Evolutionary conservation across 1,140 invertebrate species (phyloP).

Genomic region (Bradynema listronoti): DNA sequence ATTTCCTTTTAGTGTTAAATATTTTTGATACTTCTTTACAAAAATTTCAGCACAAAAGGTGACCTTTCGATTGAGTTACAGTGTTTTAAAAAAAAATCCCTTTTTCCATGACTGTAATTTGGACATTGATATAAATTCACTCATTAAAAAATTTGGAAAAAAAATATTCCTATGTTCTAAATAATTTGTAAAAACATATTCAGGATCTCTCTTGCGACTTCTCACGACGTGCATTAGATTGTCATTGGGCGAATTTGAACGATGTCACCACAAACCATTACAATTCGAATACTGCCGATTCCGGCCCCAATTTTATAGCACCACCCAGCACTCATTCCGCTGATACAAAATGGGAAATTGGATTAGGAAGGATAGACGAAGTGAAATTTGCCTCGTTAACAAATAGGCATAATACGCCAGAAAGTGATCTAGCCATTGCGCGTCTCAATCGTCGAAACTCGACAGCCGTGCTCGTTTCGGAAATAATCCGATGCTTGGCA

Average conservation of each 20-base stretch:
- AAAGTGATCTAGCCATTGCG: conserved; percentile 45
- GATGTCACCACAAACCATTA: conserved; percentile 25
- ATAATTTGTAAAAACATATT: no score
- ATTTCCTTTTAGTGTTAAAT: conserved; percentile 7
- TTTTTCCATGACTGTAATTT: no score
- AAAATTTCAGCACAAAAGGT: no score
- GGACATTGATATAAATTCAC: no score
- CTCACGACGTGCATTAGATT: conserved; percentile 44
- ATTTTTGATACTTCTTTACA: no score
- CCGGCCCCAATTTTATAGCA: no score
- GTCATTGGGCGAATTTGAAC: conserved; percentile 47
- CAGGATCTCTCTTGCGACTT: conserved; percentile 51
- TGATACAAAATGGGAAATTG: conserved; percentile 46
- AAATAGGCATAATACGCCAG: conserved; percentile 25
- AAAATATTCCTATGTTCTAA: no score
- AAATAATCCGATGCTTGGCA: conserved; percentile 46
- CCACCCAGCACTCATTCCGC: no score
- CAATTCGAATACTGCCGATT: no score
- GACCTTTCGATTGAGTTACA: no score
- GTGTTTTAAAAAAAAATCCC: no score
- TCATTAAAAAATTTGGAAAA: no score
- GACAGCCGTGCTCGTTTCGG: conserved; percentile 44
- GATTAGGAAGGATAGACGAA: conserved; percentile 45
- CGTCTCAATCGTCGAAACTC: conserved; percentile 30
- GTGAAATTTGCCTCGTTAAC: conserved; percentile 46